Evolutionary conservation across 30 jellyfish, hydroid and myxozoan genomes (phyloP).

Genomic region (Cassiopea andromeda): DNA sequence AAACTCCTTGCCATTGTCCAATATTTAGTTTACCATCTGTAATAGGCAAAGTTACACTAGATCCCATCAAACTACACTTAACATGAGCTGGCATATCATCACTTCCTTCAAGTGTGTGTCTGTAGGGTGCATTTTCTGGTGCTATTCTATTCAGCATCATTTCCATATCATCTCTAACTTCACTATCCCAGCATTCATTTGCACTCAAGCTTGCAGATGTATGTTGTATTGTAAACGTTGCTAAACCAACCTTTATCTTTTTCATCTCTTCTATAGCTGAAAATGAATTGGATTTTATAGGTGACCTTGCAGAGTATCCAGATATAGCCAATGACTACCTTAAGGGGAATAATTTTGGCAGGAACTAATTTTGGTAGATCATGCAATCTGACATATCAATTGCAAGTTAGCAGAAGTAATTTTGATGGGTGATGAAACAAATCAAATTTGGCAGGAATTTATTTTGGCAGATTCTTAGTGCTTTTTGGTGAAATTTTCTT

Average conservation of each 20-base stretch:
- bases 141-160: slow-evolving; percentile 87
- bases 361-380: too few species aligned
- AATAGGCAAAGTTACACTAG: slow-evolving; percentile 84
- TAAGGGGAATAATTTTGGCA: too few species aligned
- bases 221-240: slow-evolving; percentile 78
- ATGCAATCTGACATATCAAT: too few species aligned
- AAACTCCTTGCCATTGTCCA: slow-evolving; percentile 98
- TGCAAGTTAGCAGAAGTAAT: too few species aligned
- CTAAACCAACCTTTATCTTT: slow-evolving; percentile 83
- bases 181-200: slow-evolving; percentile 94
- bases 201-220: slow-evolving; percentile 94
- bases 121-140: slow-evolving; percentile 87
- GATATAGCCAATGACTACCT: too few species aligned
- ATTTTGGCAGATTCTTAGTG: too few species aligned
- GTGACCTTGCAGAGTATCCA: not conserved
- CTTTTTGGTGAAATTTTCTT: too few species aligned
- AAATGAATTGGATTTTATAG: not conserved
- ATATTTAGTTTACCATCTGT: slow-evolving; percentile 89
- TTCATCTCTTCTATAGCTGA: slow-evolving; percentile 65
- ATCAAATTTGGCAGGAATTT: too few species aligned
- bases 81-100: slow-evolving; percentile 99
- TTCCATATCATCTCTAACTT: slow-evolving; percentile 91
- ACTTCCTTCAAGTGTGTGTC: slow-evolving; percentile 93
- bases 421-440: too few species aligned
- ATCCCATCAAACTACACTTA: slow-evolving; percentile 90